Conservation (phyloP, 2,113 vertebrate species). For the Xiphophorus maculatus region DNA sequence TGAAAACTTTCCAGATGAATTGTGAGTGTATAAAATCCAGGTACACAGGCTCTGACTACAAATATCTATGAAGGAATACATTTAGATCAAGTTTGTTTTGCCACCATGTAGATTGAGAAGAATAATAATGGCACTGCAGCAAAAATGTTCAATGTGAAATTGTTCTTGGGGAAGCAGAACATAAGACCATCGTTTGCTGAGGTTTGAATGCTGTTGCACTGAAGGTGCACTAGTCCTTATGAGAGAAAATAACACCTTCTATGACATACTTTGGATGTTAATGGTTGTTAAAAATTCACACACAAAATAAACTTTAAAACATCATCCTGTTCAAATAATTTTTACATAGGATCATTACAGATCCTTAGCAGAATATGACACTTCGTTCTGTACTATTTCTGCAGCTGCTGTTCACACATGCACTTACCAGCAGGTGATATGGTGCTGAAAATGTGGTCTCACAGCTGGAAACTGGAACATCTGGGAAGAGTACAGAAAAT, state of each 20-base stretch:
- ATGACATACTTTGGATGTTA: not conserved
- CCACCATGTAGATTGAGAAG: too few relatives aligned
- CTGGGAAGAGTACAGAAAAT: not conserved
- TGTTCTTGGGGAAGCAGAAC: not conserved
- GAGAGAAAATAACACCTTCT: not conserved
- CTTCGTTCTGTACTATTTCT: not conserved
- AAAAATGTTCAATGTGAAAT: too few relatives aligned
- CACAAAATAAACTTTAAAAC: not conserved
- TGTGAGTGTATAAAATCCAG: too few relatives aligned
- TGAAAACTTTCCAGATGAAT: too few relatives aligned
- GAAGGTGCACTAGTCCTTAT: not conserved
- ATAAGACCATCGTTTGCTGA: not conserved
- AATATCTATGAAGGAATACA: too few relatives aligned
- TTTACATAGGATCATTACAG: not conserved
- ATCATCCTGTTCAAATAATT: not conserved
- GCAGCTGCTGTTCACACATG: not conserved
- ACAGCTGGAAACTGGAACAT: not conserved
- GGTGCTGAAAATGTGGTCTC: not conserved
- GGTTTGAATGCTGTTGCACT: not conserved
- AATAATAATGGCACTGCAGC: too few relatives aligned
- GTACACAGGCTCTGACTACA: too few relatives aligned
- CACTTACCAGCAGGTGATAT: not conserved
- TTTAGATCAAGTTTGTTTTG: too few relatives aligned
- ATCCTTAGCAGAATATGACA: not conserved
- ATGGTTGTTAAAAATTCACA: not conserved